Evolutionary conservation across 2,888 invertebrate genomes (phyloP).

Genomic region (Calliscelio sp.): DNA sequence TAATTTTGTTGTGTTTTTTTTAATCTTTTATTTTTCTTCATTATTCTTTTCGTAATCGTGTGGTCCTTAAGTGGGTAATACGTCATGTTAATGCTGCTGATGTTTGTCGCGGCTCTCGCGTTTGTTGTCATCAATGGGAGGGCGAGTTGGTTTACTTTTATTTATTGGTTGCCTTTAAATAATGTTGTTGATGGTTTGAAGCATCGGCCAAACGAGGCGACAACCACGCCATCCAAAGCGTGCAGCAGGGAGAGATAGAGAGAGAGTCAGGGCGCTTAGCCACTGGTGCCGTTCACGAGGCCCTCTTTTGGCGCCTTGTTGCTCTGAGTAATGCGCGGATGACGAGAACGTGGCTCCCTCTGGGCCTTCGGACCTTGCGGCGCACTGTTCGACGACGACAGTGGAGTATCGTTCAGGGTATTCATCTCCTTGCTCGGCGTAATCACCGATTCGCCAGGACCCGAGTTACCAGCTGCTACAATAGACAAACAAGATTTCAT

Average conservation of each 20-base stretch:
- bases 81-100: constrained; percentile 84
- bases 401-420: constrained; percentile 82
- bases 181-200: neutral
- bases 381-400: constrained; percentile 82
- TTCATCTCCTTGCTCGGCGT: constrained; percentile 82
- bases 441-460: constrained; percentile 81
- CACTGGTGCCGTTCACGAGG: constrained; percentile 89
- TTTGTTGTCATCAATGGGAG: constrained; percentile 49
- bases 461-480: constrained; percentile 82
- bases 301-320: constrained; percentile 88
- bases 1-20: constrained; percentile 42
- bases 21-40: constrained; percentile 34
- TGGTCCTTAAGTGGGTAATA: constrained; percentile 84
- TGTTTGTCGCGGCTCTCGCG: constrained; percentile 81
- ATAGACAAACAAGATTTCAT: too few relatives aligned
- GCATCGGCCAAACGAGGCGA: constrained; percentile 35
- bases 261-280: constrained; percentile 79
- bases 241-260: constrained; percentile 46
- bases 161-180: neutral
- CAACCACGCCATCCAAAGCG: constrained; percentile 57
- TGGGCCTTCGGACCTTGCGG: constrained; percentile 84
- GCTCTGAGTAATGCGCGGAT: constrained; percentile 85
- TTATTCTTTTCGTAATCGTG: constrained; percentile 80
- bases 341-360: constrained; percentile 83
- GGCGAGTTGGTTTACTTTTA: neutral